Base-by-base conservation (phyloP, 2,797 vertebrate species). In the Meriones psammophilus region DNA sequence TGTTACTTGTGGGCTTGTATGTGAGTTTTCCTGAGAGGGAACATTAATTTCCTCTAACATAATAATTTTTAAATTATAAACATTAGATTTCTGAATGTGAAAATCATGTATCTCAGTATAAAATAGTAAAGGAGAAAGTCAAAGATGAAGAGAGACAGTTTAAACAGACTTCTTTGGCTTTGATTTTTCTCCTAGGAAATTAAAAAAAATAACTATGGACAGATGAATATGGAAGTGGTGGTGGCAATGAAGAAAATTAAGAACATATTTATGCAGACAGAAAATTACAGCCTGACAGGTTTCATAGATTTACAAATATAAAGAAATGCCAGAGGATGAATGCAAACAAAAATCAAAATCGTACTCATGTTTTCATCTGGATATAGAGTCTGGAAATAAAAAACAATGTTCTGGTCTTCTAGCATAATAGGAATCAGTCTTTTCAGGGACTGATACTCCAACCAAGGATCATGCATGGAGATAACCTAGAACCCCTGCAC, bases 31-130 rank as follows among this genome's bases (percentile, higher is more conserved):
- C 22, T 50, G 26, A 80, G 28, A 26, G 4, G 22, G 54, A 90
- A 62, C 68, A 84, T 64, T 64, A 69, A 33, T 20, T 88, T 69
- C 1, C 7, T n/a, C 7, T 80, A 79, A 96, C 87, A 28, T 39
- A 58, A 6, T 66, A 8, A 79, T 56, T 80, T 86, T 56, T 60
- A 84, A 22, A 74, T 17, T 5, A 66, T 22, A 22, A n/a, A 39
- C 30, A 85, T 78, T 76, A 15, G 14, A n/a, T 20, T 77, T 5
- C 33, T 92, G 6, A 30, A 56, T 39, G 8, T 8, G 74, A 60
- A 80, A 90, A 39, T 88, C 68, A 79, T 73, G 6, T 77, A 62
- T 42, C 13, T 60, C n/a, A 95, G 56, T 56, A 28, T 56, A 42
- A 33, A 64, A 20, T n/a, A 54, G 2, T 20, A 86, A 36, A 56